Evolutionary conservation across 1,140 invertebrate genomes (phyloP), one percentile per base, ranked within the genome.

Genomic region (Drosophila erecta): DNA sequence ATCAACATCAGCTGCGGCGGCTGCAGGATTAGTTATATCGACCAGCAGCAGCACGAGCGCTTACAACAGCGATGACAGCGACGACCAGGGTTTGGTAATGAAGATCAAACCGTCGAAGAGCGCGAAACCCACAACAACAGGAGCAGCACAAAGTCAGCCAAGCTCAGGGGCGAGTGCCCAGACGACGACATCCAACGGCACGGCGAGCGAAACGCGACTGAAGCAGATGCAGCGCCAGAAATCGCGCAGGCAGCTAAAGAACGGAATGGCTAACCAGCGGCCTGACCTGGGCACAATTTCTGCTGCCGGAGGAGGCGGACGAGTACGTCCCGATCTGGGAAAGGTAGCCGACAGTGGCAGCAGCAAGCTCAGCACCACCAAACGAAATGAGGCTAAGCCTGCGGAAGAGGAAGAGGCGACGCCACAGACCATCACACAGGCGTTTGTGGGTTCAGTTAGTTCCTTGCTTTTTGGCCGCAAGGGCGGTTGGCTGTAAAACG

Each of bases 381-480:
- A 56, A 30, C 37, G 12, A 7, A 40, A 43, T 11, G 74, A 12
- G 27, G 47, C 35, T 24, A 62, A 24, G 61, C 27, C 46, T 51
- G n/a, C 57, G 46, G 50, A 65, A 17, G 66, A 76, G 22, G 49
- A 65, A 20, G 62, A 47, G 43, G 51, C 89, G 81, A 51, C 76
- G 22, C 41, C 80, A 11, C 94, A 94, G 65, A 95, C 95, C 14
- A 94, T 96, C 1, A 93, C 90, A 33, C 90, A 92, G 73, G 75
- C 91, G n/a, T 91, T 92, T 83, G 92, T 96, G 14, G 96, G 96
- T 55, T 96, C 96, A 24, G 94, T 97, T 54, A 96, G 96, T 93
- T 95, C 95, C 20, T 93, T 97, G 74, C 93, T 97, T 11, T 97
- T 97, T 91, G 96, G 96, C 30, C 93, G 96, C 56, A 97, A 97